Percentiles rank a stretch among this genome's conserved stretches.
phyloP scores from a whole-genome alignment of 1,140 invertebrate genomes.

The Ceratoteleas bidentatus region DNA sequence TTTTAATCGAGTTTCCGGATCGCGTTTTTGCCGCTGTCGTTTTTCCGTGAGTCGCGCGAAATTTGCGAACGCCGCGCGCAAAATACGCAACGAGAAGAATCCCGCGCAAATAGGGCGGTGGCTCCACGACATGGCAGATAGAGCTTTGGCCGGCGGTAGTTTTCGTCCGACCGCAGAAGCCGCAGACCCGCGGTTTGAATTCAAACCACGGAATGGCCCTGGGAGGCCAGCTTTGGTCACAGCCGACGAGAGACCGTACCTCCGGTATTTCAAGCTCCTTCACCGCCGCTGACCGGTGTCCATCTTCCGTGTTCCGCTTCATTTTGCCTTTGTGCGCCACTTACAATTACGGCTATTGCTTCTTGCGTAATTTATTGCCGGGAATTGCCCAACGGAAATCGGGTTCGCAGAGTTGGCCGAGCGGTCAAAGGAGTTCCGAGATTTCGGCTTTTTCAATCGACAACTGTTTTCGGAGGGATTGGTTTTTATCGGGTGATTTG shows the following conservation, averaged over 20 bases:
- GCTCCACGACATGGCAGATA: conserved; percentile 54
- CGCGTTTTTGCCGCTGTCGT: no score
- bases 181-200: conserved; percentile 71
- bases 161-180: conserved; percentile 72
- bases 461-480: no score
- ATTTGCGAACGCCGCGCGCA: no score
- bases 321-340: conserved; percentile 57
- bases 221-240: conserved; percentile 71
- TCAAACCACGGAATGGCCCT: conserved; percentile 71
- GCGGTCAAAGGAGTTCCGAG: no score
- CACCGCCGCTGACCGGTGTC: conserved; percentile 53
- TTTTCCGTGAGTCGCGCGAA: no score
- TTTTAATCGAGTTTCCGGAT: no score
- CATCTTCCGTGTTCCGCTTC: conserved; percentile 63
- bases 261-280: conserved; percentile 62
- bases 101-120: conserved; percentile 52
- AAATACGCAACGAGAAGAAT: conserved; percentile 12
- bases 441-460: no score
- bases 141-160: conserved; percentile 68
- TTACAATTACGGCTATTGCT: conserved; percentile 48
- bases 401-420: no score
- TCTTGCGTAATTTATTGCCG: conserved; percentile 56
- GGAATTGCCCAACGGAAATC: conserved; percentile 31
- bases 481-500: no score
- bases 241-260: conserved; percentile 65